A percentile compares a stretch with the other conserved stretches of the same genome.
Evolutionary conservation across 1,140 invertebrate genomes (phyloP).

Genomic region (Neodiprion fabricii): DNA sequence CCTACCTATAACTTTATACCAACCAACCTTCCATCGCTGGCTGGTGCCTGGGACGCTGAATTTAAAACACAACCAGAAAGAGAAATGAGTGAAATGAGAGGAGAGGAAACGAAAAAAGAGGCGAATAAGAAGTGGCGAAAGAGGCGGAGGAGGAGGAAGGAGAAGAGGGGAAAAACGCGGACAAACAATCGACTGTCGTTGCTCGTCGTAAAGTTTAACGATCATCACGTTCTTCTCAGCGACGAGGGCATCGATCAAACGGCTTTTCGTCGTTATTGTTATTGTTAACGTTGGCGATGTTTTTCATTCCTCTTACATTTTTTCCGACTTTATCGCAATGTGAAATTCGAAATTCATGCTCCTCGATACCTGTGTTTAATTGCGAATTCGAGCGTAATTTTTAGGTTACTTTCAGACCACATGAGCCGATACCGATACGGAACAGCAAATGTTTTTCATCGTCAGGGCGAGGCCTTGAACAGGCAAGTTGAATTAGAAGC

Average conservation of each 20-base stretch:
- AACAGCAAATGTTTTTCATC: no score
- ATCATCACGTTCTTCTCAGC: neutral
- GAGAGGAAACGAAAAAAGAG: neutral
- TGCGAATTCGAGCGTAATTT: no score
- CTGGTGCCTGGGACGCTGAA: neutral
- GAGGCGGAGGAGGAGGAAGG: neutral
- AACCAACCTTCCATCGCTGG: neutral
- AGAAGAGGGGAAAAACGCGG: neutral
- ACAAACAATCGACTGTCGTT: neutral
- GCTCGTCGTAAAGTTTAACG: slow-evolving; percentile 4
- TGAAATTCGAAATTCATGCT: no score
- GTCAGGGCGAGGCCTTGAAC: no score
- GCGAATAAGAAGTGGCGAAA: neutral
- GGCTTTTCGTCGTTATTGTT: neutral
- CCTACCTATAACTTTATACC: no score
- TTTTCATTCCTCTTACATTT: neutral
- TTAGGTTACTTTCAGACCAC: no score
- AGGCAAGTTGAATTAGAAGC: no score
- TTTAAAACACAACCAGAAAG: neutral
- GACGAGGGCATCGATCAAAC: slow-evolving; percentile 1
- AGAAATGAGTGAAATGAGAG: neutral
- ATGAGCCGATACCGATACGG: no score
- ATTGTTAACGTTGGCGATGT: neutral
- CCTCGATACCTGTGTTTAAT: no score
- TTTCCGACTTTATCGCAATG: neutral